A percentile compares a stretch with the other conserved stretches of the same genome.
These are phyloP conservation scores for Lasius platythorax DNA, from an alignment of 2,888 invertebrate genomes.

Conservation along the genomic window DNA sequence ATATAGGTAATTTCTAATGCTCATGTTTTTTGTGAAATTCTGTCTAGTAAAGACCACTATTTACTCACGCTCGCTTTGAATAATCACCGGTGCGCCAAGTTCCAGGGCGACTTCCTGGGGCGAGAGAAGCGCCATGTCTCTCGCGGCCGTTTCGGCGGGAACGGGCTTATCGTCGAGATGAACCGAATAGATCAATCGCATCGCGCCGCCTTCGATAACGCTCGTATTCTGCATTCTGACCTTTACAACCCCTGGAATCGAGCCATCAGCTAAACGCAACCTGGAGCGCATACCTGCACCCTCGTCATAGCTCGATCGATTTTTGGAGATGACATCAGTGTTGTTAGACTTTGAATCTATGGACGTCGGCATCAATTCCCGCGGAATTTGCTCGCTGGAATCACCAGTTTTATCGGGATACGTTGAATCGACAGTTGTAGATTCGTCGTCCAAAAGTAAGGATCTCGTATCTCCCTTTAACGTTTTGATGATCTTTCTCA, in stretches of 20 bases:
- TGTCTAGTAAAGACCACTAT: conserved; percentile 22
- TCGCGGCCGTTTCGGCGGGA: conserved; percentile 92
- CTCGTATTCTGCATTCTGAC: conserved; percentile 84
- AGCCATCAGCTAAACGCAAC: conserved; percentile 60
- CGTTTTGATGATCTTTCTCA: conserved; percentile 34
- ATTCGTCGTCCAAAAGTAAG: neutral
- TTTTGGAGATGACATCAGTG: neutral
- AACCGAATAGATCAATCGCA: conserved; percentile 91
- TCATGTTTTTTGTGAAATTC: neutral
- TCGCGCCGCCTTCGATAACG: conserved; percentile 78
- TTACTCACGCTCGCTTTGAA: conserved; percentile 94
- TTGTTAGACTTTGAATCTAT: neutral
- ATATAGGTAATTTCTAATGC: neutral
- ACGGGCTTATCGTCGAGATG: conserved; percentile 93
- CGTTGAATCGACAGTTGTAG: neutral
- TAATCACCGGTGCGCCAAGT: conserved; percentile 91
- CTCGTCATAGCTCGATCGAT: neutral
- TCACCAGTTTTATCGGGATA: neutral
- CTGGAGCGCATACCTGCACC: conserved; percentile 51
- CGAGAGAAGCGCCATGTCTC: conserved; percentile 93
- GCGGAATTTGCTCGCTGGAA: neutral
- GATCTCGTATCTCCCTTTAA: conserved; percentile 10
- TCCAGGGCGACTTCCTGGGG: conserved; percentile 92
- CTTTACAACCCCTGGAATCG: conserved; percentile 78
- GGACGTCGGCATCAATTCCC: neutral